A percentile compares a stretch with the other conserved stretches of the same genome.
phyloP scores from a whole-genome alignment of 1,140 invertebrate species.

The Drosophila hydei region DNA sequence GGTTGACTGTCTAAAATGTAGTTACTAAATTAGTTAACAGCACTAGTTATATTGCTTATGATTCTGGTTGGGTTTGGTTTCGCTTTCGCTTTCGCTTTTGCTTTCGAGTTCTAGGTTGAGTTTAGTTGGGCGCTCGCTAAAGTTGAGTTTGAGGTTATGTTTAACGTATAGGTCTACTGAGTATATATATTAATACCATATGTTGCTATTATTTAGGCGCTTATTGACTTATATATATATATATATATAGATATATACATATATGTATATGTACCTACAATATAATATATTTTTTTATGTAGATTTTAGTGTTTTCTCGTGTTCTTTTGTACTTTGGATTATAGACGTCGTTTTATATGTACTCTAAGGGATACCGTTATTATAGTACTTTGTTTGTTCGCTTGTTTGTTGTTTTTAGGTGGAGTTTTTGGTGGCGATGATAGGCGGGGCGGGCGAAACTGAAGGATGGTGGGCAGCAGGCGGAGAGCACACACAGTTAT shows the following conservation, averaged over 20 bases:
- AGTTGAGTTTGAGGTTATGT: conserved; percentile 56
- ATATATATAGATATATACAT: too few relatives aligned
- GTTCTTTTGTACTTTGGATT: conserved; percentile 76
- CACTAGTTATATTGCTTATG: conserved; percentile 76
- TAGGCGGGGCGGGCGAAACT: conserved; percentile 58
- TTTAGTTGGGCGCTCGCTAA: conserved; percentile 33
- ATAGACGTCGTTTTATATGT: conserved; percentile 71
- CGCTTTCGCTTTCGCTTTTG: conserved; percentile 6
- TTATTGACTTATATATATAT: conserved; percentile 31
- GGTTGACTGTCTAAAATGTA: conserved; percentile 59
- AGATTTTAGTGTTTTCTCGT: conserved; percentile 38
- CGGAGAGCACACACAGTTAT: conserved; percentile 29
- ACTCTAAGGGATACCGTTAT: conserved; percentile 21
- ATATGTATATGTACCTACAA: conserved; percentile 11
- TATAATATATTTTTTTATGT: conserved; percentile 27
- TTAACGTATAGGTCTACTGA: conserved; percentile 47
- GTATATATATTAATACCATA: conserved; percentile 78
- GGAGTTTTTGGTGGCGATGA: conserved; percentile 67
- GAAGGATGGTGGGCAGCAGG: conserved; percentile 42
- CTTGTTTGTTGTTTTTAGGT: conserved; percentile 51
- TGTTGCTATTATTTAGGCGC: conserved; percentile 63
- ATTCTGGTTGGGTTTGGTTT: conserved; percentile 42
- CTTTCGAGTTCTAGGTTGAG: conserved; percentile 1
- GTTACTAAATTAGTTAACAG: conserved; percentile 77
- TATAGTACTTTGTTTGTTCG: conserved; percentile 23